Evolutionary conservation across 2,797 vertebrate species (phyloP).

Genomic region (Dryobates pubescens): DNA sequence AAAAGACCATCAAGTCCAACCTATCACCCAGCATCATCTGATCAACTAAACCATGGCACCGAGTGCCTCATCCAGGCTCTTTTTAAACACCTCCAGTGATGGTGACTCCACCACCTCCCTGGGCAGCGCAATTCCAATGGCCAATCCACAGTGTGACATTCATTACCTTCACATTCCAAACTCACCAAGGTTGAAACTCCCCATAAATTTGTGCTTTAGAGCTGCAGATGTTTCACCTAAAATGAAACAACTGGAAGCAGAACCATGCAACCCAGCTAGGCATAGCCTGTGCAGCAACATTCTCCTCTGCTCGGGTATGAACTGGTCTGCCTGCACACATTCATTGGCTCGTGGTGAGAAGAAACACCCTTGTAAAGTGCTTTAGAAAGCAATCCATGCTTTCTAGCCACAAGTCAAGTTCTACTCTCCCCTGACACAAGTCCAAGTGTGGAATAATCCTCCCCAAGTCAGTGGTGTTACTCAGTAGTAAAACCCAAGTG

Average conservation of each 20-base stretch:
- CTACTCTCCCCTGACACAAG: conserved; percentile 41
- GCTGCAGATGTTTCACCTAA: not conserved
- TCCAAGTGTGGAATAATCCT: conserved; percentile 52
- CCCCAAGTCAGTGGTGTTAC: conserved; percentile 29
- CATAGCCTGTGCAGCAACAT: not conserved
- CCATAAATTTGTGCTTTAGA: conserved; percentile 20
- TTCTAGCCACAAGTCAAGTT: conserved; percentile 43
- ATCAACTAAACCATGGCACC: too few species aligned
- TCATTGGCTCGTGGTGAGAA: conserved; percentile 27
- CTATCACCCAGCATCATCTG: too few species aligned
- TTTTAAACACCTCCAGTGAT: too few species aligned
- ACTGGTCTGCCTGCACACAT: not conserved
- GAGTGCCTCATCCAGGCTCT: too few species aligned
- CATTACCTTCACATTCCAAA: conserved; percentile 29
- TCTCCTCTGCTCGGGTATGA: conserved; percentile 6
- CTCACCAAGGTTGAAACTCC: conserved; percentile 1
- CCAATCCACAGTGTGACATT: not conserved
- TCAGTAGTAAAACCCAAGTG: conserved; percentile 59
- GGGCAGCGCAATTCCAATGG: too few species aligned
- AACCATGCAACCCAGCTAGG: not conserved
- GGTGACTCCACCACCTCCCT: too few species aligned
- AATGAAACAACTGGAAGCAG: not conserved
- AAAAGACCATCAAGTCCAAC: too few species aligned
- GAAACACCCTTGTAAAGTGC: conserved; percentile 39
- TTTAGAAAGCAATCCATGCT: conserved; percentile 46